Percentiles rank a stretch among this genome's conserved stretches.
These are phyloP conservation scores for Sphyrna mokarran DNA, from an alignment of 2,113 vertebrate genomes.

Conservation along the genomic window DNA sequence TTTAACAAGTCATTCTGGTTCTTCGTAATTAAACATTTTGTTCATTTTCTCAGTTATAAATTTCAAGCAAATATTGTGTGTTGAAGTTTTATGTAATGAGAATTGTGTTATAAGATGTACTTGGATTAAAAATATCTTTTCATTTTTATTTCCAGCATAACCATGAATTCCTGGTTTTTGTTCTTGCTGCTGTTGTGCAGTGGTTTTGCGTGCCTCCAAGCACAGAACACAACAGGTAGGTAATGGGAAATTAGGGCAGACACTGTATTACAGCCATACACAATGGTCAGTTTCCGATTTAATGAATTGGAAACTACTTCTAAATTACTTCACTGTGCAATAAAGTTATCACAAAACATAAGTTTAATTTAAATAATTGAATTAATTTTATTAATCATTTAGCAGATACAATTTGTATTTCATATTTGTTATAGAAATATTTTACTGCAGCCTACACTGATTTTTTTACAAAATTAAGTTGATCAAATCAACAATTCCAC, in stretches of 20 bases:
- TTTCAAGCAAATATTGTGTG: neutral
- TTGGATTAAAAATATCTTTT: neutral
- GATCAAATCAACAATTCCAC: neutral
- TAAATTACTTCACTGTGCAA: neutral
- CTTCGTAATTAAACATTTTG: neutral
- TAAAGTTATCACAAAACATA: neutral
- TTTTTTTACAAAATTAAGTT: neutral
- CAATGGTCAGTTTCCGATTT: neutral
- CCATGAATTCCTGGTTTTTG: constrained; percentile 30
- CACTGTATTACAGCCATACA: neutral
- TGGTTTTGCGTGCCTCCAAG: neutral
- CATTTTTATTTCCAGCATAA: constrained; percentile 23
- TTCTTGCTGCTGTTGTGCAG: neutral
- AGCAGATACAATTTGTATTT: neutral
- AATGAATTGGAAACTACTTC: neutral
- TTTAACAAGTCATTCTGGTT: neutral
- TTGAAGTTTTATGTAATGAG: neutral
- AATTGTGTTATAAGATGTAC: neutral
- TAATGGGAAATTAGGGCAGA: neutral
- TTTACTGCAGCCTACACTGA: neutral
- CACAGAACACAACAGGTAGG: constrained; percentile 21
- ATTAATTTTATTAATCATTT: neutral
- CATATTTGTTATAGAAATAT: neutral
- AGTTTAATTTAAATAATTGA: neutral
- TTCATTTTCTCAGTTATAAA: constrained; percentile 4